Percentiles rank a stretch among this genome's conserved stretches.
These are phyloP conservation scores for Rhadina sibilatrix DNA, from an alignment of 2,113 vertebrate species.

Conservation along the genomic window DNA sequence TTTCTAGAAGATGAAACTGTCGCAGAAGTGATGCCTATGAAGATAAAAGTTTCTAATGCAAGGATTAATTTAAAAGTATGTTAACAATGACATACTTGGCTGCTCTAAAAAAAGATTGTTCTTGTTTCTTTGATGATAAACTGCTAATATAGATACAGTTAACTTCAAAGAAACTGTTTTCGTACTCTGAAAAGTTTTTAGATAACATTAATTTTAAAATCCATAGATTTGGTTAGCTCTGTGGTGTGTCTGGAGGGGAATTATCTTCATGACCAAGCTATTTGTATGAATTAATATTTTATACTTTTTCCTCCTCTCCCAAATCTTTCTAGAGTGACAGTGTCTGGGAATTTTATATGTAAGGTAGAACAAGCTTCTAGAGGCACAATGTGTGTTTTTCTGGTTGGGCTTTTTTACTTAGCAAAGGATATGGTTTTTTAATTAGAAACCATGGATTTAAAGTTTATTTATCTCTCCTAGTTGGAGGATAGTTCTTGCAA, in stretches of 20 bases:
- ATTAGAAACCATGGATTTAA: background rate
- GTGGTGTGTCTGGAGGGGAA: background rate
- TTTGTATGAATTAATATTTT: background rate
- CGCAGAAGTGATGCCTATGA: conserved; percentile 92
- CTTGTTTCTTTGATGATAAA: conserved; percentile 36
- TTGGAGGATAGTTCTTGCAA: background rate
- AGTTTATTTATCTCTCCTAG: background rate
- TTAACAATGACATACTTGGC: conserved; percentile 27
- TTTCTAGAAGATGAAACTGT: conserved; percentile 92
- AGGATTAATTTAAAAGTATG: conserved; percentile 89
- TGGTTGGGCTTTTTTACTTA: background rate
- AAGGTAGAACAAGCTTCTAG: background rate
- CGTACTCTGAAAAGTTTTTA: background rate
- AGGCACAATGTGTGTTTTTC: background rate
- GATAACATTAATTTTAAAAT: conserved; percentile 24
- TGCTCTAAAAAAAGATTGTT: background rate
- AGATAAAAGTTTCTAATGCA: conserved; percentile 90
- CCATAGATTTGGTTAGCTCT: background rate
- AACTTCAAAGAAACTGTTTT: conserved; percentile 43
- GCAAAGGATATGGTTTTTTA: background rate
- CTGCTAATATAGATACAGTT: background rate
- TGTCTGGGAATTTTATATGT: background rate
- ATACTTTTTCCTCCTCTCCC: background rate
- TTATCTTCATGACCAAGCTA: background rate
- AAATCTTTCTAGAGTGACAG: background rate